These are phyloP conservation scores for Bathynomus jamesi DNA, from an alignment of 1,140 invertebrate genomes.

Conservation along the genomic window DNA sequence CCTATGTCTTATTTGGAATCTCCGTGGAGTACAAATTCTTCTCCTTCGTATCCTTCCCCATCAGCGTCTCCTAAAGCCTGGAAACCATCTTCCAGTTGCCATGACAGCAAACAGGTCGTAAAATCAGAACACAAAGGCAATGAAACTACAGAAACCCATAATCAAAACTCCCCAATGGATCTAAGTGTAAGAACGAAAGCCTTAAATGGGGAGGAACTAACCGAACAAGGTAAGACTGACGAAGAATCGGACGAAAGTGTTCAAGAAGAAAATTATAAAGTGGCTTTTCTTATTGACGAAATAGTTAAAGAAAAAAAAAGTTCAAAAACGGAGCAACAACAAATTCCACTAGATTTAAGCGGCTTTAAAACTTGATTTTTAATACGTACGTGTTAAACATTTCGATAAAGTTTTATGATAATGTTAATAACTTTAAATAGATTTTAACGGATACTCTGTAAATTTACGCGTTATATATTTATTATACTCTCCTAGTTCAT, in stretches of 20 bases:
- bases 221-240: background rate
- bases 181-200: background rate
- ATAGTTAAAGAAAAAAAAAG: background rate
- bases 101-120: background rate
- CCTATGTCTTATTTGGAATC: background rate
- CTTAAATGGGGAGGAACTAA: background rate
- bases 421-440: no score
- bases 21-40: background rate
- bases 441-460: no score
- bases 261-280: background rate
- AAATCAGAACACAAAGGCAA: background rate
- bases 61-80: background rate
- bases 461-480: no score
- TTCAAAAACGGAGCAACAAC: background rate
- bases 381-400: no score
- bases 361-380: background rate
- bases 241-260: background rate
- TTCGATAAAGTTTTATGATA: no score
- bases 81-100: background rate
- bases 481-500: no score
- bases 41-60: background rate
- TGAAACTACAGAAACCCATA: background rate
- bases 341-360: background rate
- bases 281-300: background rate
- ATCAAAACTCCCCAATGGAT: background rate